Conservation (phyloP, 2,888 invertebrate genomes). For the Mesochorus sp. region DNA sequence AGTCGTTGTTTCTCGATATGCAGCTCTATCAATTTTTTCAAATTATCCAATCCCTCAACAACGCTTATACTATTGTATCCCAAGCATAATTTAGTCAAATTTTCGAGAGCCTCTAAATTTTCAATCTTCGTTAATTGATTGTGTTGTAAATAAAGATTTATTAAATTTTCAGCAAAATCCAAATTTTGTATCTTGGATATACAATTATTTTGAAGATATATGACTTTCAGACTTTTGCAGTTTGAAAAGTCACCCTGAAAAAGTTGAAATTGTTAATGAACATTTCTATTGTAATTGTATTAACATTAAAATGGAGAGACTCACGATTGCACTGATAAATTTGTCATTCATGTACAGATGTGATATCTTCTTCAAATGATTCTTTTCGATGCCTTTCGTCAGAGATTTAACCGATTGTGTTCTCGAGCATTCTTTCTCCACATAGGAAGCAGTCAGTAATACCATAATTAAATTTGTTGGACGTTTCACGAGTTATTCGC, state of each 20-base stretch:
- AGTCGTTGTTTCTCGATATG: conserved; percentile 87
- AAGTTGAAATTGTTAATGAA: neutral
- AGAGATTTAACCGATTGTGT: conserved; percentile 71
- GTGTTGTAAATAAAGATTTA: conserved; percentile 89
- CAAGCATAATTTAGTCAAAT: conserved; percentile 90
- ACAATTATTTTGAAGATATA: conserved; percentile 92
- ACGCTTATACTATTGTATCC: conserved; percentile 87
- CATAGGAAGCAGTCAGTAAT: conserved; percentile 72
- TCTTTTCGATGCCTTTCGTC: conserved; percentile 69
- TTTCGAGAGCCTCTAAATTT: conserved; percentile 85
- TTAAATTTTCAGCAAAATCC: conserved; percentile 85
- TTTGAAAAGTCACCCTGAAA: conserved; percentile 78
- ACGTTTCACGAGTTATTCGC: neutral
- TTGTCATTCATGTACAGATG: conserved; percentile 85
- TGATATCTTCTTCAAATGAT: conserved; percentile 75
- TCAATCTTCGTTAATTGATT: conserved; percentile 89
- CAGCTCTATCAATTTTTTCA: conserved; percentile 86
- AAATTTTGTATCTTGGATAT: conserved; percentile 90
- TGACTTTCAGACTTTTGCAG: conserved; percentile 84
- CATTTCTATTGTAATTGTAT: neutral
- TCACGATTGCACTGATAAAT: conserved; percentile 84
- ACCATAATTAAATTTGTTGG: conserved; percentile 69
- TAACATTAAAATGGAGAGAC: conserved; percentile 67
- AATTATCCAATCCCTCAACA: conserved; percentile 87
- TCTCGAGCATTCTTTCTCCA: conserved; percentile 73